Conservation (phyloP, 2,888 invertebrate species). For the Xanthia togata region DNA sequence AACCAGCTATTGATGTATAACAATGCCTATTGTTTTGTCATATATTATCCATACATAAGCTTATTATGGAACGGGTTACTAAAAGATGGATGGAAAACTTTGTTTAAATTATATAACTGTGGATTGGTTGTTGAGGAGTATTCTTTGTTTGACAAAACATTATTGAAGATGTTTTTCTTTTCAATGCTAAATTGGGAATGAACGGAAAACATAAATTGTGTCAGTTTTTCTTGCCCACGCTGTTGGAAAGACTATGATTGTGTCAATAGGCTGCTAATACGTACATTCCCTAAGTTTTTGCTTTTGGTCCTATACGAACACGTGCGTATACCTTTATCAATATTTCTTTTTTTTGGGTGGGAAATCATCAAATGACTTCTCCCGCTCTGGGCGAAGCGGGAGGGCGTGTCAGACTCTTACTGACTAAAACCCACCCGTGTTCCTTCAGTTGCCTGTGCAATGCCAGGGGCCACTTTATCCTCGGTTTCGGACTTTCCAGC, state of each 20-base stretch:
- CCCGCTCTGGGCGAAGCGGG: too few relatives aligned
- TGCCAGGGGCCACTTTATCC: too few relatives aligned
- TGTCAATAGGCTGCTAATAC: not conserved
- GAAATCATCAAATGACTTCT: too few relatives aligned
- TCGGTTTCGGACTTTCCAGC: too few relatives aligned
- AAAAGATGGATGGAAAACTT: constrained; percentile 38
- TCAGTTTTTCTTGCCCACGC: too few relatives aligned
- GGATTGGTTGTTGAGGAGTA: constrained; percentile 17
- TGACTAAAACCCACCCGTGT: too few relatives aligned
- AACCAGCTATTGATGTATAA: constrained; percentile 52
- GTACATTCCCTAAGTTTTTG: not conserved
- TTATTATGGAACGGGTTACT: constrained; percentile 26
- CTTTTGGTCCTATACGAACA: too few relatives aligned
- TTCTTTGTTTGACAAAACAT: constrained; percentile 31
- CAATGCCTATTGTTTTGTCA: constrained; percentile 48
- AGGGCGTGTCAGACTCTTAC: too few relatives aligned
- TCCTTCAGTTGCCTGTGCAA: too few relatives aligned
- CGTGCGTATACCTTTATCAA: too few relatives aligned
- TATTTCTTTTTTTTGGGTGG: too few relatives aligned
- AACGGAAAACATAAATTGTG: constrained; percentile 1
- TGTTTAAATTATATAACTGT: constrained; percentile 45
- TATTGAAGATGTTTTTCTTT: constrained; percentile 39
- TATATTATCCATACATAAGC: constrained; percentile 18
- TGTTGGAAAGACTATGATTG: not conserved
- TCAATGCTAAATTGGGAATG: constrained; percentile 16